These are phyloP conservation scores for Craterocephalus amniculus DNA, from an alignment of 2,797 vertebrate genomes.

Conservation along the genomic window DNA sequence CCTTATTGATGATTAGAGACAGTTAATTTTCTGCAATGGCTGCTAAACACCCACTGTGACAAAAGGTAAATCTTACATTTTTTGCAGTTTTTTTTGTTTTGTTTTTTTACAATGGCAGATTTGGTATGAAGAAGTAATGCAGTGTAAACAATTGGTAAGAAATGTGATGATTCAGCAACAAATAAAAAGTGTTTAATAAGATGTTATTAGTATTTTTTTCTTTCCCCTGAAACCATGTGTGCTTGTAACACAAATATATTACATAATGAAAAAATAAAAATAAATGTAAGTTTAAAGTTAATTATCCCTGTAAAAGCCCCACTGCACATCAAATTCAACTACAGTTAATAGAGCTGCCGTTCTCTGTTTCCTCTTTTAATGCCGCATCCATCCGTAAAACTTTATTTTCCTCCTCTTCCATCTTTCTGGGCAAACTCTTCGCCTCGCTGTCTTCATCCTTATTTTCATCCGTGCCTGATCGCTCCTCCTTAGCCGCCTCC, in stretches of 20 bases:
- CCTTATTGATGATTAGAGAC: slow-evolving; percentile 13
- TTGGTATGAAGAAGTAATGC: slow-evolving; percentile 14
- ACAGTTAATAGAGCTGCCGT: slow-evolving; percentile 73
- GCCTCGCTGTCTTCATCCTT: slow-evolving; percentile 1
- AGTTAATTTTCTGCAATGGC: slow-evolving; percentile 12
- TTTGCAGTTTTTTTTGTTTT: too few species aligned
- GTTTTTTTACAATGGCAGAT: slow-evolving; percentile 5
- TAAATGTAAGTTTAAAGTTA: too few species aligned
- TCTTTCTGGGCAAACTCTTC: slow-evolving; percentile 13
- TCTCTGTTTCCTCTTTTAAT: slow-evolving; percentile 79
- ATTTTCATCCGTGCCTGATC: not conserved
- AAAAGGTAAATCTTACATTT: not conserved
- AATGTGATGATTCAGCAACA: slow-evolving; percentile 38
- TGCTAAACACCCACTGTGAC: not conserved
- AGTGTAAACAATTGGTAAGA: slow-evolving; percentile 18
- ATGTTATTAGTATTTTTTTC: slow-evolving; percentile 2
- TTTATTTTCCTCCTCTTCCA: slow-evolving; percentile 41
- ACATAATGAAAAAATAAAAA: too few species aligned
- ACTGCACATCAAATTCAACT: not conserved
- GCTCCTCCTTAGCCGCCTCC: slow-evolving; percentile 19
- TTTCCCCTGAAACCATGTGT: not conserved
- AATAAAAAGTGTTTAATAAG: slow-evolving; percentile 64
- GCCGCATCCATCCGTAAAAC: slow-evolving; percentile 68
- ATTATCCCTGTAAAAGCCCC: not conserved
- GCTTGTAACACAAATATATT: not conserved